Conservation (phyloP, 2,797 vertebrate species). For the Sciaenops ocellatus region DNA sequence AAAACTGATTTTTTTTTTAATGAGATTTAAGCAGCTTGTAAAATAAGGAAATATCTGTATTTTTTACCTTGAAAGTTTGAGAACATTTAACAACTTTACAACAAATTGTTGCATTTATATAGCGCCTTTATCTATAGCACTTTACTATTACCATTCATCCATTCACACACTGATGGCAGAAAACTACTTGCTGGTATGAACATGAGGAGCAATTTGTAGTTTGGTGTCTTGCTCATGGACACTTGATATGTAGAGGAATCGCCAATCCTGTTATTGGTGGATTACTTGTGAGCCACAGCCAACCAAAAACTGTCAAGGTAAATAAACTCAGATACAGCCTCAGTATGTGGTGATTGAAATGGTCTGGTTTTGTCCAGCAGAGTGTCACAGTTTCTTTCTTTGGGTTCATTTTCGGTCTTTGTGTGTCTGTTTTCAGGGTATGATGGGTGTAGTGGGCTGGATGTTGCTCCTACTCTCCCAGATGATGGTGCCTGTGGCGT, state of each 20-base stretch:
- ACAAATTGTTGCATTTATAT: not conserved
- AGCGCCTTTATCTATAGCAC: not conserved
- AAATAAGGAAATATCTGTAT: not conserved
- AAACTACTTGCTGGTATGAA: not conserved
- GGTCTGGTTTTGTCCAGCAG: not conserved
- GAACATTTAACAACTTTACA: constrained; percentile 5
- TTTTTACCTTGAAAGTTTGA: constrained; percentile 9
- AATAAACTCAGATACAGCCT: constrained; percentile 13
- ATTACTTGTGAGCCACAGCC: not conserved
- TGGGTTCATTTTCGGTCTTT: not conserved
- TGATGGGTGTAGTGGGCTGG: constrained; percentile 83
- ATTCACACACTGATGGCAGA: not conserved
- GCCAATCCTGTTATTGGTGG: not conserved
- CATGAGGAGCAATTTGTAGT: not conserved
- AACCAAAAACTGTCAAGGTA: constrained; percentile 10
- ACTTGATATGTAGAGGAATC: not conserved
- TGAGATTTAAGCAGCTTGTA: constrained; percentile 3
- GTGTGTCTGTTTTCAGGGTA: constrained; percentile 66
- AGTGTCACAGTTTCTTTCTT: constrained; percentile 8
- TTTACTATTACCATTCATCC: not conserved
- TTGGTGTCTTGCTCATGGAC: constrained; percentile 7
- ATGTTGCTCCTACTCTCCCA: constrained; percentile 81
- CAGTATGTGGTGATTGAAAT: not conserved
- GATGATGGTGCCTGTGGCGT: constrained; percentile 80
- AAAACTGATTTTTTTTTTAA: not conserved